phyloP scores from a whole-genome alignment of 2,888 invertebrate genomes.

The Punctoribates punctum region DNA sequence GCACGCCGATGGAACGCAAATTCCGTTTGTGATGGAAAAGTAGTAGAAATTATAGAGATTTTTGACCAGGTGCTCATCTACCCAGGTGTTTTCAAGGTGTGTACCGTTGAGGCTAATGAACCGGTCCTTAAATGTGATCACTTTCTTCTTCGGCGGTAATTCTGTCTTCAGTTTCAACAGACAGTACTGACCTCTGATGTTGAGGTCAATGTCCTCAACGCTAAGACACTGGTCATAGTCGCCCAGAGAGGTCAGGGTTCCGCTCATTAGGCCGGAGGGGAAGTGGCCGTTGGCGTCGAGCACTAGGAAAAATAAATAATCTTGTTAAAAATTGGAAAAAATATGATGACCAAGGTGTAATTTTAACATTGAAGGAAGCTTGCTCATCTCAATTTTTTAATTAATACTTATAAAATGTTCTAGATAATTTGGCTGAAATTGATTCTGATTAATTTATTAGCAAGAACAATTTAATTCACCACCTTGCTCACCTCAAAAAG shows the following conservation, averaged over 20 bases:
- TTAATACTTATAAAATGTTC: too few relatives aligned
- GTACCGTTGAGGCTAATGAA: constrained; percentile 10
- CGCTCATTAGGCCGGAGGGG: constrained; percentile 38
- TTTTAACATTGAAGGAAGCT: too few relatives aligned
- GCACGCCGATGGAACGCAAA: constrained; percentile 41
- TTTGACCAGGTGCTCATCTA: not conserved
- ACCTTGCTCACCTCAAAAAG: too few relatives aligned
- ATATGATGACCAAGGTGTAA: too few relatives aligned
- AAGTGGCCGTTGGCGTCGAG: constrained; percentile 38
- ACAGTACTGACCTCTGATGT: constrained; percentile 40
- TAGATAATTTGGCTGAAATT: too few relatives aligned
- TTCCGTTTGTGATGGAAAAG: constrained; percentile 31
- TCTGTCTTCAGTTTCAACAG: constrained; percentile 9
- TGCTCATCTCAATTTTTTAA: too few relatives aligned
- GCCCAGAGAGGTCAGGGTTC: constrained; percentile 36
- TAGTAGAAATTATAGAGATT: constrained; percentile 6
- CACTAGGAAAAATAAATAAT: constrained; percentile 29
- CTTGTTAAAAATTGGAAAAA: too few relatives aligned
- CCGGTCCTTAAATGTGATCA: not conserved
- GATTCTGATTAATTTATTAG: too few relatives aligned
- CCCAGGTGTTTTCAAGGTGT: constrained; percentile 15
- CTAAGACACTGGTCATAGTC: constrained; percentile 41
- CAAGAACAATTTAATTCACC: too few relatives aligned
- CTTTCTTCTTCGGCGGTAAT: not conserved
- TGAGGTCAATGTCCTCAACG: not conserved